Base-by-base conservation (phyloP, 2,888 invertebrate genomes). In the Camponotus fellah region DNA sequence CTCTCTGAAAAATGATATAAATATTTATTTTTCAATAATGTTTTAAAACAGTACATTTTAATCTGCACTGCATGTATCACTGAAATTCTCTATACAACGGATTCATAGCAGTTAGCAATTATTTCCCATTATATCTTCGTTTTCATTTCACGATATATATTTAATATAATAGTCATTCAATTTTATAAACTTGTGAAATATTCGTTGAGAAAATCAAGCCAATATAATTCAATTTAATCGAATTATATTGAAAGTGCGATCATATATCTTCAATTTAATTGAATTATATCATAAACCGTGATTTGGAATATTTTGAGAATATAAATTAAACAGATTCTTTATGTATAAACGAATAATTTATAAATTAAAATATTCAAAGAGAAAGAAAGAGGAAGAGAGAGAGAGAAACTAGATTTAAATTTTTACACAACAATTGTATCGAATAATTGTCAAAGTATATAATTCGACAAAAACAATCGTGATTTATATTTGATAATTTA, bases 1-100 rank as follows among this genome's bases (percentile, higher is more conserved):
- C 53, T 53, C 53, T 53, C 0, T 34, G n/a, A 49, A 26, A 26
- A 26, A 40, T 17, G 49, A 8, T 21, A 68, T 46, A 75, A 58
- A 82, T 66, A 46, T 71, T 40, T 71, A 69, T 26, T 43, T 3
- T 14, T 43, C 26, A 1, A 69, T 56, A 56, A 77, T 32, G 58
- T 83, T 71, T 32, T 60, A 43, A 62, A 69, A 53, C n/a, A 66
- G 56, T 64, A 65, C 34, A 79, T 81, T 84, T 62, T 76, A 86
- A 76, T 65, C 76, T 71, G 62, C 72, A 69, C 75, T 66, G 58
- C 21, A 64, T 64, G 58, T 76, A 32, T 75, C 62, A 60, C 34
- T 72, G 53, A 58, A 65, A 72, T 37, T 53, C 34, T 62, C 62
- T 49, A 75, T 64, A 53, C 40, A 58, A 71, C n/a, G 37, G 14